phyloP scores from a whole-genome alignment of 2,888 invertebrate species.

The Pasiphila rectangulata region DNA sequence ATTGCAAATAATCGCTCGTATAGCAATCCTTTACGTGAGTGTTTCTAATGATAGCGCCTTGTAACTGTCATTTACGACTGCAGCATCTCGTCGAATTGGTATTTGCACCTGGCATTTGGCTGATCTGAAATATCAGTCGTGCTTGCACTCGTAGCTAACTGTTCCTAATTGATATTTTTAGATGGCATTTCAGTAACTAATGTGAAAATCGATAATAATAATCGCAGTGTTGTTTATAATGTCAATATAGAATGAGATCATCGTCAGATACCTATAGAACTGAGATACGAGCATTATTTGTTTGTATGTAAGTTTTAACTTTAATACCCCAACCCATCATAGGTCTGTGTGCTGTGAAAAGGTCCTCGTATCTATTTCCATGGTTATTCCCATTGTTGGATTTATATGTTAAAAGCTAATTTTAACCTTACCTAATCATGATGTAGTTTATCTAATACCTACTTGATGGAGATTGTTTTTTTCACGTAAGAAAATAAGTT shows the following conservation, averaged over 20 bases:
- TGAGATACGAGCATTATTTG: too few relatives aligned
- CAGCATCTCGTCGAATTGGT: constrained; percentile 13
- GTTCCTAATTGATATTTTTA: constrained; percentile 9
- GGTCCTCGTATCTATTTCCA: too few relatives aligned
- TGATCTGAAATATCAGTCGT: constrained; percentile 22
- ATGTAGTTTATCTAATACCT: too few relatives aligned
- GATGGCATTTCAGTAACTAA: constrained; percentile 3
- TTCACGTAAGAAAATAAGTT: too few relatives aligned
- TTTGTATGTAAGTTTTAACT: too few relatives aligned
- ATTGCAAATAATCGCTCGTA: constrained; percentile 37
- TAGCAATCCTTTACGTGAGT: constrained; percentile 45
- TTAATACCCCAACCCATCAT: too few relatives aligned
- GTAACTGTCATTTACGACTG: constrained; percentile 13
- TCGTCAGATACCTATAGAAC: too few relatives aligned
- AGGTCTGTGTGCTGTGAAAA: too few relatives aligned
- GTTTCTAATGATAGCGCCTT: constrained; percentile 18
- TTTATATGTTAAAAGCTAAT: too few relatives aligned
- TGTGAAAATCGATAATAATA: constrained; percentile 8
- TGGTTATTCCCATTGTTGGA: too few relatives aligned
- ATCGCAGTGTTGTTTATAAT: constrained; percentile 23
- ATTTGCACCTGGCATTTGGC: constrained; percentile 32
- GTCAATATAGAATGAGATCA: constrained; percentile 28
- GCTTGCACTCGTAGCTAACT: constrained; percentile 9
- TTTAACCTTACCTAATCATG: too few relatives aligned
- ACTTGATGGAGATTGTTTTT: too few relatives aligned